Evolutionary conservation across 2,888 invertebrate species (phyloP), one percentile per base, ranked within the genome.

Genomic region (Stegana nigrithorax): DNA sequence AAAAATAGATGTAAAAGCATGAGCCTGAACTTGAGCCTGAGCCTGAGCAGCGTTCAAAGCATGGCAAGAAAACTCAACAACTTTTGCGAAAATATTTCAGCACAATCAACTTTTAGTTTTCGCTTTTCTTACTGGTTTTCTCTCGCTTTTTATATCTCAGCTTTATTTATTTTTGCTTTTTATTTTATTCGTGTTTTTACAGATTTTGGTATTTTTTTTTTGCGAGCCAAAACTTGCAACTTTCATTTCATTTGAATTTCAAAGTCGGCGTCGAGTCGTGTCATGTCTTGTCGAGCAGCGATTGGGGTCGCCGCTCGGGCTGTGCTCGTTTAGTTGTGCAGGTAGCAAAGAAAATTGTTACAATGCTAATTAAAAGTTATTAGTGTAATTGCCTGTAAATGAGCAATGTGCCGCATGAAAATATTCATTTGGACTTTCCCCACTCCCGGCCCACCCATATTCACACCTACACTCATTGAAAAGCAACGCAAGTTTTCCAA

Each of bases 351-450:
- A 5, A 10, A 50, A n/a, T 50, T 50, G 1, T 6, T 57, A 44
- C 19, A 45, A 32, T 58, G 45, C 68, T 72, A 76, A 77, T 76
- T 74, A 72, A 73, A 68, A 58, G 66, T 65, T 70, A 73, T 73
- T 78, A 78, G 69, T 66, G 68, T 78, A 77, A 76, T 76, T 78
- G 67, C 60, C 67, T 66, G 66, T 51, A 71, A 70, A 70, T 67
- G 62, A 64, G 65, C 60, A 64, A 64, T 36, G 63, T 61, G 17
- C 19, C 17, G 59, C 59, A 47, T 57, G 68, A 53, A 58, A 62
- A 64, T 29, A 29, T 6, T 10, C 10, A 29, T 29, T 29, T 29
- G 29, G 6, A 7, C 10, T 29, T 10, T 7, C 10, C 6, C 29
- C 10, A 7, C 6, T 7, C 6, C 3, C n/a, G 5, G 32, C 32